A percentile compares a stretch with the other conserved stretches of the same genome.
Evolutionary conservation across 1,140 invertebrate species (phyloP).

Genomic region (Dinoponera quadriceps): DNA sequence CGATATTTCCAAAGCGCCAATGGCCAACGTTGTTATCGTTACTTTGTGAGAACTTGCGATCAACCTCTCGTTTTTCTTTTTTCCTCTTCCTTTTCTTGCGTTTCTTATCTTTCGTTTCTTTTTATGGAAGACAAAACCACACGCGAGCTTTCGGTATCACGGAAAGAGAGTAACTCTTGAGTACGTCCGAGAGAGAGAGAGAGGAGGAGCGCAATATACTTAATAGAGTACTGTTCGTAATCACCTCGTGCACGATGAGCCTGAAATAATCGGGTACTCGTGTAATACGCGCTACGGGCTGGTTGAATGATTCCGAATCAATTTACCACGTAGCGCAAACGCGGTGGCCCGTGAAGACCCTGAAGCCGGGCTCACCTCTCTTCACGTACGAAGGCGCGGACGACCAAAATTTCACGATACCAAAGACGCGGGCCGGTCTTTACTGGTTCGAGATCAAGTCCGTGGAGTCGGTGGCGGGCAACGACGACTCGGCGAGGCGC

Average conservation of each 20-base stretch:
- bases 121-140: background rate
- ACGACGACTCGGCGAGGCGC: conserved; percentile 55
- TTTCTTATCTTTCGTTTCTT: no score
- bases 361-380: conserved; percentile 81
- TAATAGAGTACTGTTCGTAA: conserved; percentile 12
- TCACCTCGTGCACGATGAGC: background rate
- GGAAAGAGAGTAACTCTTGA: background rate
- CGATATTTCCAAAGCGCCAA: no score
- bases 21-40: no score
- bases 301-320: conserved; percentile 41
- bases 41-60: no score
- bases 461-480: conserved; percentile 60
- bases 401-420: conserved; percentile 82
- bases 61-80: no score
- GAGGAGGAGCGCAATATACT: background rate
- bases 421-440: conserved; percentile 80
- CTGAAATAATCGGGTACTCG: background rate
- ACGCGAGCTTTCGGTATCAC: background rate
- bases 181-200: background rate
- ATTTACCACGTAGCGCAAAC: conserved; percentile 70
- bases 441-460: conserved; percentile 84
- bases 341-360: conserved; percentile 82
- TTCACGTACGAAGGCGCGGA: conserved; percentile 83
- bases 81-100: no score
- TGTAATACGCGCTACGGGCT: background rate